Conservation (phyloP, 1,140 invertebrate species). For the Cepaea nemoralis region DNA sequence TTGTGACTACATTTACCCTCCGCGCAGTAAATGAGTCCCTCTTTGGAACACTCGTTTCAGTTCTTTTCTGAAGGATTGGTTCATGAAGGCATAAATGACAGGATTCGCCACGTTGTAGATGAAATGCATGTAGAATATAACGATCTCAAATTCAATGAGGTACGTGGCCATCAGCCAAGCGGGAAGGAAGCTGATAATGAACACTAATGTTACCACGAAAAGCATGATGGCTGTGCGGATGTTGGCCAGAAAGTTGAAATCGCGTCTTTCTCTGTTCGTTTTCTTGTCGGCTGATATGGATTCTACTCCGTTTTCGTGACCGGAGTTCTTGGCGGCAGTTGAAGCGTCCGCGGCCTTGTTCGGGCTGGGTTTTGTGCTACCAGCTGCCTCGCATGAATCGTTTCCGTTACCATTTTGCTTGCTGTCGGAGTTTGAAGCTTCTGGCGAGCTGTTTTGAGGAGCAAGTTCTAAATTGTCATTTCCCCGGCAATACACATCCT, state of each 20-base stretch:
- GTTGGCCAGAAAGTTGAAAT: slow-evolving; percentile 61
- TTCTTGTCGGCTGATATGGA: slow-evolving; percentile 37
- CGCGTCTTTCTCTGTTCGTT: slow-evolving; percentile 38
- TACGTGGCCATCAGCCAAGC: slow-evolving; percentile 66
- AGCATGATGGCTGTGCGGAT: slow-evolving; percentile 68
- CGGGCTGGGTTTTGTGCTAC: background rate
- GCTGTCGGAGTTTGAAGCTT: background rate
- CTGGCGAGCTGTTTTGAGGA: background rate
- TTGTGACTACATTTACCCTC: background rate
- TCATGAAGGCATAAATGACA: slow-evolving; percentile 70
- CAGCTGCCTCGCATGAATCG: background rate
- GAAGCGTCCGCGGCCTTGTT: slow-evolving; percentile 4
- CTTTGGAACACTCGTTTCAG: slow-evolving; percentile 62
- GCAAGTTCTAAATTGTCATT: background rate
- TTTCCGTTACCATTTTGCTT: background rate
- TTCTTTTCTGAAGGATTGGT: slow-evolving; percentile 67
- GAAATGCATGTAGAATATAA: slow-evolving; percentile 69
- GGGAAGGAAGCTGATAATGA: slow-evolving; percentile 67
- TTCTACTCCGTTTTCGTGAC: slow-evolving; percentile 44
- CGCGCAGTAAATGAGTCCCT: slow-evolving; percentile 37
- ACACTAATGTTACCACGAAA: slow-evolving; percentile 68
- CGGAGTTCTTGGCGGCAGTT: slow-evolving; percentile 31
- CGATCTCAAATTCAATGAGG: slow-evolving; percentile 54
- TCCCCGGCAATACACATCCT: background rate
- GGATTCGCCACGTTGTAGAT: slow-evolving; percentile 70